phyloP scores from a whole-genome alignment of 2,797 vertebrate genomes.

The Argya squamiceps region DNA sequence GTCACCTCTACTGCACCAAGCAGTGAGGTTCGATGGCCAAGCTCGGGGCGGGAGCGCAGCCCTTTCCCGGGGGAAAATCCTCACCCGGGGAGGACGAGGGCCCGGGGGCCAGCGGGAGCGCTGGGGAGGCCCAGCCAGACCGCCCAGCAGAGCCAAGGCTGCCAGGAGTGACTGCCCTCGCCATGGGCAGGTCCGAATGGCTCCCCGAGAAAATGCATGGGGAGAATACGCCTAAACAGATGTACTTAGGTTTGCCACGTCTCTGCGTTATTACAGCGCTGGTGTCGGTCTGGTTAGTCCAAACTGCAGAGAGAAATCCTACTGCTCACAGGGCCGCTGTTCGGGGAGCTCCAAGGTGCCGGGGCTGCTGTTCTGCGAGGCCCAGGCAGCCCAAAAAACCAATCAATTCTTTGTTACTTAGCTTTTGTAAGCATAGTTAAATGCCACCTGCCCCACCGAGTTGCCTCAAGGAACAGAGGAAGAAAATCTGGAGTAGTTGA shows the following conservation, averaged over 20 bases:
- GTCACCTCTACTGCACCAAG: fast-evolving
- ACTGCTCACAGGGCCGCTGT: neutral
- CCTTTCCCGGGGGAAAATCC: fast-evolving
- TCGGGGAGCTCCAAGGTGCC: too few species aligned
- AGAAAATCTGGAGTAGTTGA: neutral
- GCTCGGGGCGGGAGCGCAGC: fast-evolving
- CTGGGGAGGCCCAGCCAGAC: fast-evolving
- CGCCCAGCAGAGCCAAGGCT: fast-evolving
- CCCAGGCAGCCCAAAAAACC: fast-evolving
- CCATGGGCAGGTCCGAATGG: fast-evolving
- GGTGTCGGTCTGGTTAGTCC: too few species aligned
- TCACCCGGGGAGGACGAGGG: fast-evolving
- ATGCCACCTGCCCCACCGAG: neutral
- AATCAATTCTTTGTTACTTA: neutral
- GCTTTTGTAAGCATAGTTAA: neutral
- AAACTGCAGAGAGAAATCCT: too few species aligned
- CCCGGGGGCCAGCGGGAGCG: too few species aligned
- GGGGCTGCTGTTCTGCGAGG: neutral
- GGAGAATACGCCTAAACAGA: neutral
- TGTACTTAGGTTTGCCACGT: too few species aligned
- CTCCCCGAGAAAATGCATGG: neutral
- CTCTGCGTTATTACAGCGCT: too few species aligned
- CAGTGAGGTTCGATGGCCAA: fast-evolving
- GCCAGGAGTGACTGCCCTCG: fast-evolving
- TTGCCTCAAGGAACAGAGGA: neutral